These are phyloP conservation scores for Microhierax caerulescens DNA, from an alignment of 2,797 vertebrate species.

Conservation along the genomic window DNA sequence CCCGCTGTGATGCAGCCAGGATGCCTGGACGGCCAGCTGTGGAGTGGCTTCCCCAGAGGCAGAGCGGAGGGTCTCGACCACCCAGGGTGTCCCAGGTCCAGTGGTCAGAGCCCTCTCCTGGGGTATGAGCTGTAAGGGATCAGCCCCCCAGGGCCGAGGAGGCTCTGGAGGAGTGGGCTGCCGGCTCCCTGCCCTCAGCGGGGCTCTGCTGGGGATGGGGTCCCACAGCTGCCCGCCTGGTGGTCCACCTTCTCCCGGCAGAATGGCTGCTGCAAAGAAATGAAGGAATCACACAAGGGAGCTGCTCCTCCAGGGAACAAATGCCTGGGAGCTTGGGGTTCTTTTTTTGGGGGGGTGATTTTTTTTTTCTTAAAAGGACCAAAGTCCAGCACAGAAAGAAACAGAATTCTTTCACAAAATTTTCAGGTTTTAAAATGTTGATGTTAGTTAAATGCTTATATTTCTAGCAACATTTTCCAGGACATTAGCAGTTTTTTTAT, in stretches of 20 bases:
- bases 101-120: background rate
- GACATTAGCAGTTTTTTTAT: background rate
- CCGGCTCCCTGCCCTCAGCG: rapidly evolving
- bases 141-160: background rate
- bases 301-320: background rate
- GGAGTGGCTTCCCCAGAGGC: background rate
- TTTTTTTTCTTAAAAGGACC: background rate
- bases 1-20: background rate
- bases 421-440: background rate
- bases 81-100: background rate
- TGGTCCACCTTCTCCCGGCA: background rate
- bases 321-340: rapidly evolving
- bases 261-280: background rate
- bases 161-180: background rate
- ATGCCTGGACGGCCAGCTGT: background rate
- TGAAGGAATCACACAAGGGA: background rate
- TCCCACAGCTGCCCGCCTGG: background rate
- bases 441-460: background rate
- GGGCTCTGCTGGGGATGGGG: background rate
- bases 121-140: background rate
- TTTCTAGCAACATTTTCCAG: background rate
- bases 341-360: too few relatives aligned
- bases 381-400: background rate
- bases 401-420: background rate
- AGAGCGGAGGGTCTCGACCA: background rate